Evolutionary conservation across 2,888 invertebrate species (phyloP).

Genomic region (Parnassius smintheus): DNA sequence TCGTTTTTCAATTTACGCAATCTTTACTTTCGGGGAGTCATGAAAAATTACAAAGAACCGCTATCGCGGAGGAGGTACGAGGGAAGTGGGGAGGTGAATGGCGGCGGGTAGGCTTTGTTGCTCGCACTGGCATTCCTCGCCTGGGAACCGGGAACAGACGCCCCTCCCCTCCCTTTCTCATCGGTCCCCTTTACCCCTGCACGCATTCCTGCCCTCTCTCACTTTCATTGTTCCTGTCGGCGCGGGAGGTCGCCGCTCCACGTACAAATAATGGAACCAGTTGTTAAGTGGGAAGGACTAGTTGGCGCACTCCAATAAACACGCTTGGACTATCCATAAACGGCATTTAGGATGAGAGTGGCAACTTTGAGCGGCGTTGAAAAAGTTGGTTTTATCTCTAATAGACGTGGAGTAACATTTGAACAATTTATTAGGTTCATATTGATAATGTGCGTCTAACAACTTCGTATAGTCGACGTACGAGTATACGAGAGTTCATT

Average conservation of each 20-base stretch:
- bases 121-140: constrained; percentile 78
- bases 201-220: constrained; percentile 77
- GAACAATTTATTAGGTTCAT: constrained; percentile 34
- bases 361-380: constrained; percentile 37
- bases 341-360: constrained; percentile 60
- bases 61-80: constrained; percentile 42
- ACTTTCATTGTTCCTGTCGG: constrained; percentile 79
- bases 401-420: constrained; percentile 30
- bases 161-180: constrained; percentile 45
- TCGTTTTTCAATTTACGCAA: constrained; percentile 38
- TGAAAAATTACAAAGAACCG: constrained; percentile 67
- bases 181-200: constrained; percentile 49
- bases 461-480: constrained; percentile 12
- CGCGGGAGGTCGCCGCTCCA: constrained; percentile 75
- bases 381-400: constrained; percentile 31
- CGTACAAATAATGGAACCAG: constrained; percentile 70
- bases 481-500: neutral
- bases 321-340: constrained; percentile 63
- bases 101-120: constrained; percentile 77
- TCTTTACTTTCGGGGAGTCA: constrained; percentile 61
- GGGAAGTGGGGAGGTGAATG: constrained; percentile 61
- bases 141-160: constrained; percentile 75
- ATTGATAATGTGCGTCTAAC: constrained; percentile 31
- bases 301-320: constrained; percentile 67
- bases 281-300: constrained; percentile 58